phyloP scores from a whole-genome alignment of 2,888 invertebrate genomes.

The Rhagonycha lutea region DNA sequence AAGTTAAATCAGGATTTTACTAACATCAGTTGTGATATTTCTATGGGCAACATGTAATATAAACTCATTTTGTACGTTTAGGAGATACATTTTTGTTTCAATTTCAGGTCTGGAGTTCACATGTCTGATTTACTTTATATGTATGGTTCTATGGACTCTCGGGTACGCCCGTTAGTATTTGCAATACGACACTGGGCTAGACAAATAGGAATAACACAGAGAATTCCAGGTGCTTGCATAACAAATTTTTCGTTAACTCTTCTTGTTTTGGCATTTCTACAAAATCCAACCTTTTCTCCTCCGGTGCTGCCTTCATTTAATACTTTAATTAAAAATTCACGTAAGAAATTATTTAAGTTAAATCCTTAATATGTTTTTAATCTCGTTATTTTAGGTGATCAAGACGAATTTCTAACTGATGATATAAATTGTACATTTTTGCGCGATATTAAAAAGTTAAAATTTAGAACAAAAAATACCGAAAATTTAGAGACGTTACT shows the following conservation, averaged over 20 bases:
- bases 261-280: conserved; percentile 81
- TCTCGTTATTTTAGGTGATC: conserved; percentile 46
- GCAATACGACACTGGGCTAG: conserved; percentile 83
- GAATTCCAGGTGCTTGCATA: conserved; percentile 80
- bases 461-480: conserved; percentile 54
- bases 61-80: background rate
- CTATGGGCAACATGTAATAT: conserved; percentile 79
- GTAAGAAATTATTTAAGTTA: background rate
- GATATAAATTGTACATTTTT: conserved; percentile 77
- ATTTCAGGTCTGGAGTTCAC: conserved; percentile 72
- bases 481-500: conserved; percentile 67
- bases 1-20: conserved; percentile 79
- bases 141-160: conserved; percentile 70
- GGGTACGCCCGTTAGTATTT: conserved; percentile 78
- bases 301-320: conserved; percentile 72
- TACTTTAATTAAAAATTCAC: conserved; percentile 58
- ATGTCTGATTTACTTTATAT: conserved; percentile 86
- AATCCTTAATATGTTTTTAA: no score
- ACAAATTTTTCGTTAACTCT: conserved; percentile 87
- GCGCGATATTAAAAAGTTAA: conserved; percentile 63
- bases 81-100: background rate
- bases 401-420: conserved; percentile 68
- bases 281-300: conserved; percentile 60
- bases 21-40: conserved; percentile 82
- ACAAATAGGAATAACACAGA: conserved; percentile 68